Conservation (phyloP, 2,113 vertebrate species). For the Delphinapterus leucas region DNA sequence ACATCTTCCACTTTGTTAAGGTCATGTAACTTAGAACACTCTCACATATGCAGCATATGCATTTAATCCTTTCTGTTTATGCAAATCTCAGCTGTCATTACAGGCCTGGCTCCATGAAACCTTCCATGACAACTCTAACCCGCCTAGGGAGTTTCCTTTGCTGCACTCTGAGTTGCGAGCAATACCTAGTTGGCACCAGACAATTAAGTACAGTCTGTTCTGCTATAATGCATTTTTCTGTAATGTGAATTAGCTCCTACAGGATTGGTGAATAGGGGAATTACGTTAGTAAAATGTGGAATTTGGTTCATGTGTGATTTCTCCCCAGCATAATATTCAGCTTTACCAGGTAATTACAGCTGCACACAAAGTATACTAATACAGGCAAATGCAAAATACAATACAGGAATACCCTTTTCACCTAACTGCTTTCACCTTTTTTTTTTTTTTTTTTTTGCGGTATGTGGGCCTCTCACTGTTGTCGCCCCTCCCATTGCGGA, state of each 20-base stretch:
- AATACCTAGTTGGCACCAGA: slow-evolving; percentile 6
- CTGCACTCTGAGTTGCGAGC: not conserved
- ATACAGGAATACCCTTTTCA: not conserved
- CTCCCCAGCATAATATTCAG: not conserved
- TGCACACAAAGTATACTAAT: not conserved
- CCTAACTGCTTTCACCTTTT: not conserved
- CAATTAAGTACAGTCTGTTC: slow-evolving; percentile 36
- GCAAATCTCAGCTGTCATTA: slow-evolving; percentile 26
- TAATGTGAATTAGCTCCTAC: slow-evolving; percentile 7
- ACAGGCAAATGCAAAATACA: not conserved
- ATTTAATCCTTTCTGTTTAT: slow-evolving; percentile 34
- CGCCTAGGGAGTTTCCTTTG: slow-evolving; percentile 6
- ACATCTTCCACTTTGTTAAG: slow-evolving; percentile 7
- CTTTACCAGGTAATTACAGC: not conserved
- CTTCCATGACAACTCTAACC: not conserved
- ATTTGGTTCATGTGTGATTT: not conserved
- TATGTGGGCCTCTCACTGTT: too few species aligned
- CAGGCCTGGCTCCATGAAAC: not conserved
- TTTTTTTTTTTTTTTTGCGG: not conserved
- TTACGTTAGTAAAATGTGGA: not conserved
- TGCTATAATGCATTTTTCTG: slow-evolving; percentile 2
- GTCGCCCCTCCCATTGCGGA: too few species aligned
- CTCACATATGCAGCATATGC: not conserved
- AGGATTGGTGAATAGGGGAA: not conserved
- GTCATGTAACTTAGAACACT: not conserved